Evolutionary conservation across 1,140 invertebrate genomes (phyloP), one percentile per base, ranked within the genome.

Genomic region (Euschistus heros): DNA sequence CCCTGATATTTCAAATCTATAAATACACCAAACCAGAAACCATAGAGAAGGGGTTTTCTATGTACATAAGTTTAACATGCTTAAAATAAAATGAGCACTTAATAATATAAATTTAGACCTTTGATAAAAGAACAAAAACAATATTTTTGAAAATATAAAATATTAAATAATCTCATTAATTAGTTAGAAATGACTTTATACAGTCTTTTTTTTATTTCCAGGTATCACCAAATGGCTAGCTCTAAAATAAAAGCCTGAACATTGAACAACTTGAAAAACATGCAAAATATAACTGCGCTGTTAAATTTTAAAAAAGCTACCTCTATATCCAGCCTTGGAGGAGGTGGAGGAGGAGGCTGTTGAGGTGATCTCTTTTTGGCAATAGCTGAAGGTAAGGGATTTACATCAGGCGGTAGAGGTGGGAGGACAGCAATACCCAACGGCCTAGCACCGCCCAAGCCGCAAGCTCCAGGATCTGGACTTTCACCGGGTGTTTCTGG

Each of bases 371-470:
- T 73, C 68, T 80, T 80, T 59, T 79, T 79, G 5, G 71, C 68
- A 10, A 75, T 57, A 20, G 69, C 63, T 14, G 73, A 73, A 17
- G 63, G 75, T 74, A 68, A 76, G 18, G 80, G 79, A 52, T 76
- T 74, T 55, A 79, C 76, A 59, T 81, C 78, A 10, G 82, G 79
- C 2, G 80, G 80, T 26, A 84, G 68, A 10, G 79, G 77, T 44
- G 78, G 79, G 66, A 81, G 77, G 22, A 79, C 81, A 44, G 76
- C 76, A 3, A 79, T 73, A 13, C 77, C 77, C 17, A 91, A 74
- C 4, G 89, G 89, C 66, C 89, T 79, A 37, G 86, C 78, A 14
- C 87, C 88, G 57, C 87, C 85, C 67, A 91, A 76, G 27, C 89
- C 89, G 55, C 81, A 82, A 63, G 84, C 78, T 10, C 84, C 82